These are phyloP conservation scores for Crypturellus tataupa DNA, from an alignment of 2,797 vertebrate species.

Conservation along the genomic window DNA sequence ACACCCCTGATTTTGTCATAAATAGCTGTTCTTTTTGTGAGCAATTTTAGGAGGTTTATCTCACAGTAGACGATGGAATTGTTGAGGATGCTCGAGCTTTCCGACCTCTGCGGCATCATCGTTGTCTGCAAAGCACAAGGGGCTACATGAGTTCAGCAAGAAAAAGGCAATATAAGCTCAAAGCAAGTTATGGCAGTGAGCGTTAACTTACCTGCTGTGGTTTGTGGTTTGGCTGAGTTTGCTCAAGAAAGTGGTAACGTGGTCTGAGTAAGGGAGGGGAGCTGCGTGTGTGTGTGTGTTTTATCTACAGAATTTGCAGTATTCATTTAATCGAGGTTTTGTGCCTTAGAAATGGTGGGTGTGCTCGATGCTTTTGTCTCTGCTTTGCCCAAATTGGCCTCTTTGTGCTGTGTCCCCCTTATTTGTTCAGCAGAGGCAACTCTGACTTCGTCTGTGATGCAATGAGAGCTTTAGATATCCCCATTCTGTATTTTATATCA, in stretches of 20 bases:
- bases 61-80: neutral
- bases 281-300: neutral
- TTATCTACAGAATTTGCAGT: neutral
- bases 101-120: neutral
- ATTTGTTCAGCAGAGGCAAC: neutral
- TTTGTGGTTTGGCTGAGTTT: neutral
- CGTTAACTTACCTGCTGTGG: neutral
- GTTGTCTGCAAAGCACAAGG: neutral
- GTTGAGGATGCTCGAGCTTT: neutral
- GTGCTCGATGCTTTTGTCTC: neutral
- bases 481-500: neutral
- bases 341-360: neutral
- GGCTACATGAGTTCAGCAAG: neutral
- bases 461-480: neutral
- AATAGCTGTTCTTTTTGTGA: neutral
- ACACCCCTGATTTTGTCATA: neutral
- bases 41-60: neutral
- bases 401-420: neutral
- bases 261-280: neutral
- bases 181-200: neutral
- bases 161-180: neutral
- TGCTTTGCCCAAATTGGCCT: neutral
- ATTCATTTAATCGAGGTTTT: neutral
- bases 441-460: rapidly evolving
- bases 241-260: neutral